Conservation (phyloP, 2,797 vertebrate genomes). For the Falco novaeseelandiae region DNA sequence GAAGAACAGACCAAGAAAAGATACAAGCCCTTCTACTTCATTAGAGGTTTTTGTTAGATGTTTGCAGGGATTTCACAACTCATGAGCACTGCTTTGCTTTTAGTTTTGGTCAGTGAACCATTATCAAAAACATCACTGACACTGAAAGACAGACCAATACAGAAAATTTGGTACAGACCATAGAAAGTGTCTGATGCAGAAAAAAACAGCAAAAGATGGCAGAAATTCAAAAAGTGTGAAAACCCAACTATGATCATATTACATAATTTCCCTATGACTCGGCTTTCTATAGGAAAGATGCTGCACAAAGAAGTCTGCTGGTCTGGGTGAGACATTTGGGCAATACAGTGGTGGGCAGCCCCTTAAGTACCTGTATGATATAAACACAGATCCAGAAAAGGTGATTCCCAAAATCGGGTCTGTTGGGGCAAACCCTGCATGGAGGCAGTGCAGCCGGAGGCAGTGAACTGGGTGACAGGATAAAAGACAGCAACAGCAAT, state of each 20-base stretch:
- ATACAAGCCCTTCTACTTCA: not conserved
- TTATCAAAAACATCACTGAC: not conserved
- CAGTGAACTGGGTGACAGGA: not conserved
- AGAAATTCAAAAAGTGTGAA: not conserved
- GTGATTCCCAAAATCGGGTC: not conserved
- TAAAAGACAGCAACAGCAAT: not conserved
- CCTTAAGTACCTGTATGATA: not conserved
- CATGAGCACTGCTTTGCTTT: not conserved
- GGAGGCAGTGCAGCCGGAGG: not conserved
- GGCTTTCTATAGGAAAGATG: not conserved
- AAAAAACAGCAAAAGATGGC: not conserved
- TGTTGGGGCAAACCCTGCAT: not conserved
- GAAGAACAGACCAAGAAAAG: not conserved
- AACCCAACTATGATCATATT: not conserved
- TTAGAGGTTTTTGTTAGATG: not conserved
- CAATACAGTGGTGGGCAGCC: not conserved
- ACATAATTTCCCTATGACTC: not conserved
- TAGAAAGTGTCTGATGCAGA: not conserved
- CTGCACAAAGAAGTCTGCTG: not conserved
- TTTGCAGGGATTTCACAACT: not conserved
- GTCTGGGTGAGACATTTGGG: not conserved
- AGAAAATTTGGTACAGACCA: not conserved
- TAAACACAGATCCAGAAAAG: not conserved
- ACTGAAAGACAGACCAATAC: not conserved
- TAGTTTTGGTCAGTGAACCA: not conserved